Evolutionary conservation across 2,888 invertebrate species (phyloP), one percentile per base, ranked within the genome.

Genomic region (Caenorhabditis japonica): DNA sequence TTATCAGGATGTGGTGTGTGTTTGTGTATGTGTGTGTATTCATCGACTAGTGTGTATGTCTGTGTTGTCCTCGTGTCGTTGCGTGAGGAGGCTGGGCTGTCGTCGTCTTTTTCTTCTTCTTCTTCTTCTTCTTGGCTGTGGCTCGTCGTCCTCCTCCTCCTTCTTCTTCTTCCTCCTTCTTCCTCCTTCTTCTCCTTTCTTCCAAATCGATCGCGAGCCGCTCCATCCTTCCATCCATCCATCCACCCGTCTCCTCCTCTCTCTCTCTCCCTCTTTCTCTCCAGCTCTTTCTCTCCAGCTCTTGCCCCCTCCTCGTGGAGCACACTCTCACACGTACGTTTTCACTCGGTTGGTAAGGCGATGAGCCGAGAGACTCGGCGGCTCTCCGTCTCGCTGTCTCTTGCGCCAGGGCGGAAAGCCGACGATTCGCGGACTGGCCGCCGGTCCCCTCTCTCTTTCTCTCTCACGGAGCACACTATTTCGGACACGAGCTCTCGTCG

Each of bases 401-500:
- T 49, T 13, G 49, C 49, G 49, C 34, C 38, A 38, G 44, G 51
- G 51, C 51, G 51, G 51, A 51, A 51, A 51, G 53, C 62, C 53
- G 53, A 23, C 62, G 62, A 53, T 62, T 53, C 53, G 38, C 46
- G 30, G 53, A 46, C 36, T 46, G 46, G 43, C 43, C 58, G 46
- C 58, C 38, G 46, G 21, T 27, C 43, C 49, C 15, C 43, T 19
- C 39, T 39, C 39, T 39, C 39, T 13, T 47, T 25, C 23, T 23
- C 55, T 25, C 66, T 49, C 34, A 27, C 41, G 53, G 47, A 56
- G 49, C 39, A 56, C 36, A 39, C 55, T 55, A 47, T 56, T 43
- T 56, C 56, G 21, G 23, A 23, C 46, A 34, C 21, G 17, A 4
- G 36, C 36, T 39, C 34, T 52, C 44, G 21, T 43, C 43, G 19